Evolutionary conservation across 2,888 invertebrate species (phyloP), one percentile per base, ranked within the genome.

Genomic region (Apamea sordens): DNA sequence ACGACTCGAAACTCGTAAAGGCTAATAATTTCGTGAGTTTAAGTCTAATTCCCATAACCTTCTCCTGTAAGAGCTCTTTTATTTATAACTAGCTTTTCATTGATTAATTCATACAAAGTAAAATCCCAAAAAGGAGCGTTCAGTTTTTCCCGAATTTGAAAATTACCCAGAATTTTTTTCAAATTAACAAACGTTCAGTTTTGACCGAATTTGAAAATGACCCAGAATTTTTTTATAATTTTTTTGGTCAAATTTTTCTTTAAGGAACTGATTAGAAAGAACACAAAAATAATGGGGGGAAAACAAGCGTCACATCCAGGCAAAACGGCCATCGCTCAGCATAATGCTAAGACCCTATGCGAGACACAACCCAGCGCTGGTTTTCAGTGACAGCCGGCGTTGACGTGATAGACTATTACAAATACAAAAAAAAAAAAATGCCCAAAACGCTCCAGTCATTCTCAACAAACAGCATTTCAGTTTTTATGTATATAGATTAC

Each of bases 241-340:
- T n/a, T n/a, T n/a, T n/a, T n/a, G n/a, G n/a, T 36, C 0, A 0
- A 24, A 3, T 32, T 32, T 64, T 21, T 21, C 11, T 10, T 11
- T 65, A 36, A 24, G 10, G 24, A 24, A 24, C 3, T 24, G 24
- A 36, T 24, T 15, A 21, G 50, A 50, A 53, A 21, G 8, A 8
- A 53, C 53, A 50, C 50, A 50, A 18, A 53, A 53, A 53, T 2
- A 21, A 8, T 50, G 53, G 0, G 2, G 2, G 7, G 7, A 53
- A 53, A 15, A 53, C 18, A 21, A 21, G 53, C 7, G 53, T 53
- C 21, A 53, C 53, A 21, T 53, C 53, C 8, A 21, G 21, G 18
- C 53, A 53, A 53, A 53, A 53, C 21, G 7, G 21, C 7, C 21
- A 53, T 53, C 53, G 53, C 53, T 53, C 7, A 53, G 21, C 21